Evolutionary conservation across 2,888 invertebrate genomes (phyloP).

Genomic region (Drosophila birchii): DNA sequence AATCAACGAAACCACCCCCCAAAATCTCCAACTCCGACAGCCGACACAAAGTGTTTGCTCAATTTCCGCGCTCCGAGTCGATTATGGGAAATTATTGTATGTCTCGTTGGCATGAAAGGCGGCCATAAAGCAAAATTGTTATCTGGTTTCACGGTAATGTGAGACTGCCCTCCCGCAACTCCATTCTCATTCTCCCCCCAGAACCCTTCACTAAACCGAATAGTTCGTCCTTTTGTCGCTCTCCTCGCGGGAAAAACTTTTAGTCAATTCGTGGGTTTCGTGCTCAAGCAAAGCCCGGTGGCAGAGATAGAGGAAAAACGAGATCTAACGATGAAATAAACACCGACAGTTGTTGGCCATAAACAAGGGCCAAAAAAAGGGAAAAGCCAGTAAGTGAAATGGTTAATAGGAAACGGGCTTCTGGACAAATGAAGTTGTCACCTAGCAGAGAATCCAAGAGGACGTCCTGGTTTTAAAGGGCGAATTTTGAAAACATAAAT

Average conservation of each 20-base stretch:
- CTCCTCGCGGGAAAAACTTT: slow-evolving; percentile 12
- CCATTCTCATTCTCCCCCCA: background rate
- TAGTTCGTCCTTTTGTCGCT: slow-evolving; percentile 13
- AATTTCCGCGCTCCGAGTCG: slow-evolving; percentile 69
- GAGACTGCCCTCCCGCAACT: slow-evolving; percentile 39
- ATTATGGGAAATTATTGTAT: slow-evolving; percentile 76
- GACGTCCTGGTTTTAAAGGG: no score
- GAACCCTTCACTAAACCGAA: background rate
- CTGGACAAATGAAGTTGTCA: slow-evolving; percentile 63
- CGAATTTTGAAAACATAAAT: no score
- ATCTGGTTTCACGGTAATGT: slow-evolving; percentile 72
- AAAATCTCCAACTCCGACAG: slow-evolving; percentile 3
- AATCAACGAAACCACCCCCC: background rate
- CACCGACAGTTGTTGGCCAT: slow-evolving; percentile 49
- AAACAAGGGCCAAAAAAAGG: slow-evolving; percentile 19
- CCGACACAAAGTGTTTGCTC: slow-evolving; percentile 71
- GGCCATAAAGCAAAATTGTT: slow-evolving; percentile 69
- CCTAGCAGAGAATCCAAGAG: slow-evolving; percentile 30
- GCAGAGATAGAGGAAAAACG: slow-evolving; percentile 26
- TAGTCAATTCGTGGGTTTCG: slow-evolving; percentile 23
- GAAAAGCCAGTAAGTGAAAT: slow-evolving; percentile 20
- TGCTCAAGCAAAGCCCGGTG: slow-evolving; percentile 17
- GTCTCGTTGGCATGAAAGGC: slow-evolving; percentile 70
- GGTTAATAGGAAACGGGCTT: background rate
- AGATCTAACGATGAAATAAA: slow-evolving; percentile 54